Conservation (phyloP, 2,113 vertebrate genomes). For the Pluvialis apricaria region DNA sequence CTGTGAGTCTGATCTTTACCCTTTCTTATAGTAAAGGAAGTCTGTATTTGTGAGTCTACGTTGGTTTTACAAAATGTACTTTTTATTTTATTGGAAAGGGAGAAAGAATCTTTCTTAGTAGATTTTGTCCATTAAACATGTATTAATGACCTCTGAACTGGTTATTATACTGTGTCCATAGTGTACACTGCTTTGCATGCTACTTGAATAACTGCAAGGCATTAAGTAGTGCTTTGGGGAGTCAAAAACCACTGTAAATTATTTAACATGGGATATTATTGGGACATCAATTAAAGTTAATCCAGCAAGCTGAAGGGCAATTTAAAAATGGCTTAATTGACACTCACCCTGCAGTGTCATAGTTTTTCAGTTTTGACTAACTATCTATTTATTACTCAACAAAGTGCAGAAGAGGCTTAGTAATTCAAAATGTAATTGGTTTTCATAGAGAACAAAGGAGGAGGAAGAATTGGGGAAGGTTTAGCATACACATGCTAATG, state of each 20-base stretch:
- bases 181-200: background rate
- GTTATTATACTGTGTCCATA: background rate
- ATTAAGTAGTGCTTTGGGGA: conserved; percentile 40
- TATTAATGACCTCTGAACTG: background rate
- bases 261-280: conserved; percentile 31
- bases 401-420: background rate
- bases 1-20: background rate
- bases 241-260: conserved; percentile 39
- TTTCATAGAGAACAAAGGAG: conserved; percentile 15
- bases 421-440: conserved; percentile 47
- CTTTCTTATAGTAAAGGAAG: background rate
- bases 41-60: background rate
- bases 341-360: background rate
- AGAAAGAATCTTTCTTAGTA: background rate
- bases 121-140: background rate
- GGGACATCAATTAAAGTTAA: conserved; percentile 52
- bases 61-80: background rate
- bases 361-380: conserved; percentile 28
- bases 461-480: background rate
- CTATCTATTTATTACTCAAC: conserved; percentile 33
- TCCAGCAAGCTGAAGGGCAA: conserved; percentile 21
- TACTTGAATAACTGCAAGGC: conserved; percentile 6
- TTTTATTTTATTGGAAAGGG: background rate
- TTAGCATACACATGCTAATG: conserved; percentile 22
- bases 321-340: conserved; percentile 28